Evolutionary conservation across 2,888 invertebrate species (phyloP).

Genomic region (Gortyna flavago): DNA sequence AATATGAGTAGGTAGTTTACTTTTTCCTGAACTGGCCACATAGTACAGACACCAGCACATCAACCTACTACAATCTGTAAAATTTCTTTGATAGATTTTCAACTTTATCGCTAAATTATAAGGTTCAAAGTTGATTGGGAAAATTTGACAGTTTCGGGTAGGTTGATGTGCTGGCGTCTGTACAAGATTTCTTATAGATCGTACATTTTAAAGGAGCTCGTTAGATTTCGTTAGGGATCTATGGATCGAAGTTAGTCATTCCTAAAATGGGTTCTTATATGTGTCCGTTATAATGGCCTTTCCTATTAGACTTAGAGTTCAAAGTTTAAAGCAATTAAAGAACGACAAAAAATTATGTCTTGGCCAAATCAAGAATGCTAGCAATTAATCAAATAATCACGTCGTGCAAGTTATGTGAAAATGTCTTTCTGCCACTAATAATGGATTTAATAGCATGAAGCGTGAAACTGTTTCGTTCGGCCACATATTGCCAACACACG

Average conservation of each 20-base stretch:
- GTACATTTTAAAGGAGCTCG: neutral
- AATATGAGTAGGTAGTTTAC: neutral
- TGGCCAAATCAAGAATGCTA: conserved; percentile 10
- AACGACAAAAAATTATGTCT: neutral
- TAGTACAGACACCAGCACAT: too few species aligned
- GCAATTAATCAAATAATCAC: neutral
- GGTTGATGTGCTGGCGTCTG: too few species aligned
- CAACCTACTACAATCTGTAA: too few species aligned
- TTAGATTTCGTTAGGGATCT: neutral
- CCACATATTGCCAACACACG: conserved; percentile 18
- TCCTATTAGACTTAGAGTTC: neutral
- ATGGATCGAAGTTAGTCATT: neutral
- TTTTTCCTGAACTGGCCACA: neutral
- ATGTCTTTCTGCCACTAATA: conserved; percentile 34
- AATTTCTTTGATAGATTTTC: too few species aligned
- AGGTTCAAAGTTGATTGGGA: too few species aligned
- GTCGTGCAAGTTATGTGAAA: conserved; percentile 13
- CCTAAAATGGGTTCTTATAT: too few species aligned
- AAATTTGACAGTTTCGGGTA: too few species aligned
- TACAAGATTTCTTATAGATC: neutral
- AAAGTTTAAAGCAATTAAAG: neutral
- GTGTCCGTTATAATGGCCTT: neutral
- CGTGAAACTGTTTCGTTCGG: conserved; percentile 46
- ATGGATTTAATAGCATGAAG: conserved; percentile 44
- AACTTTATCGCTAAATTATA: too few species aligned